These are phyloP conservation scores for Pentalonia nigronervosa DNA, from an alignment of 1,140 invertebrate species.

Conservation along the genomic window DNA sequence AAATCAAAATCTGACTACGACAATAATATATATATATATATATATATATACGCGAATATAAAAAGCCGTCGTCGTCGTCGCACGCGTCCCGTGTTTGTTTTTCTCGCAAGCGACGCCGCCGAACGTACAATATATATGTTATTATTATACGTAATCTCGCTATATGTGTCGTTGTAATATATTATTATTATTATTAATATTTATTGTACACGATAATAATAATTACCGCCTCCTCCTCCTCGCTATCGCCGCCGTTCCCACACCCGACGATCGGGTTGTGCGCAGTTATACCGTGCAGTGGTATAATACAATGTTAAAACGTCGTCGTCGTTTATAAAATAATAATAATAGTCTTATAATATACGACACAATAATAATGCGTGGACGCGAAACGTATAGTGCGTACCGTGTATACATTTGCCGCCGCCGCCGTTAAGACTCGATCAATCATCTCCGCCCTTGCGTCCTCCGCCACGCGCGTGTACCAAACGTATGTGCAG, in stretches of 20 bases:
- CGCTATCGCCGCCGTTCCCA: not conserved
- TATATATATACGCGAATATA: not conserved
- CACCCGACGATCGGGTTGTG: not conserved
- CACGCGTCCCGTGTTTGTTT: slow-evolving; percentile 52
- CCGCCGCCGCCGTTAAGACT: not conserved
- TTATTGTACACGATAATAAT: slow-evolving; percentile 6
- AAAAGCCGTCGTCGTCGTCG: not conserved
- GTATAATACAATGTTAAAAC: not conserved
- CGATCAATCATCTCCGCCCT: slow-evolving; percentile 46
- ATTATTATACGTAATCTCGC: not conserved
- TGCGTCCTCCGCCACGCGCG: not conserved
- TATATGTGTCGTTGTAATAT: not conserved
- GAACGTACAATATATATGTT: not conserved
- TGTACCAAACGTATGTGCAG: not conserved
- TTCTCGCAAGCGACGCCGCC: not conserved
- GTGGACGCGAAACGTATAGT: not conserved
- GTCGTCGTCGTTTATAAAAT: not conserved
- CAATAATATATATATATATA: not conserved
- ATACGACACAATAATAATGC: not conserved
- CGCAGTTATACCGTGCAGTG: too few species aligned
- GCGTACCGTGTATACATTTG: not conserved
- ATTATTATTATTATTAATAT: not conserved
- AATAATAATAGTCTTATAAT: slow-evolving; percentile 9
- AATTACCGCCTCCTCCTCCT: not conserved
- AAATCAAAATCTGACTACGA: not conserved